Base-by-base conservation (phyloP, 1,140 invertebrate genomes). In the Drosophila gunungcola region DNA sequence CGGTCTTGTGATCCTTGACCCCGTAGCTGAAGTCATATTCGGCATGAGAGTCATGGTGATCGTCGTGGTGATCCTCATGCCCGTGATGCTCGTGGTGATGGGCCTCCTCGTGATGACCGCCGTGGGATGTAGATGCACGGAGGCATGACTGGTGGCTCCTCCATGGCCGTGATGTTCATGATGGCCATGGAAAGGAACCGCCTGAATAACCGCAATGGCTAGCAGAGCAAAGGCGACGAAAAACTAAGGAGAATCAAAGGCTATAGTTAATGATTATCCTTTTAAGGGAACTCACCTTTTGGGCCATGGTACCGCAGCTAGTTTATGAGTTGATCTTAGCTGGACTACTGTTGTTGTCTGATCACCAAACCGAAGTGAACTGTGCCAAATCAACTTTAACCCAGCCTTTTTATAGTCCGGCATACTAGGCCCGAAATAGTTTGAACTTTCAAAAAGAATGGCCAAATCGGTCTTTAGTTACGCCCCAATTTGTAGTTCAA, bases 1-100 rank as follows among this genome's bases (percentile, higher is more conserved):
- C 90, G 1, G 90, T 91, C 51, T 91, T 91, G 57, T 78, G 67
- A 46, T 91, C 90, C 73, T 90, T 81, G 41, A 91, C 90, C 21
- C 86, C 90, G 32, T 91, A 91, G 4, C 60, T 60, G 69, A 91
- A 91, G 13, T 90, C 68, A 39, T 91, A 91, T 38, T 91, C 86
- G 48, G 83, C 80, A 74, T 83, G 85, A 12, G 80, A 83, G 36
- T 91, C 83, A 5, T 90, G 80, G 5, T 78, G 77, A 4, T 84
- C 88, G 0, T 73, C 80, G 25, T 90, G 86, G 21, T 69, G 55
- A 49, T 46, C 52, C 7, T 25, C 61, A 13, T 85, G 73, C 39
- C 75, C 78, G 27, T 90, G 84, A 7, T 45, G 49, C 10, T 61
- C 78, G 29, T 90, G 84, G 10, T 45, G 49, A 2, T 32, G 29